These are phyloP conservation scores for Pachyramphus minor DNA, from an alignment of 2,113 vertebrate genomes.

Conservation along the genomic window DNA sequence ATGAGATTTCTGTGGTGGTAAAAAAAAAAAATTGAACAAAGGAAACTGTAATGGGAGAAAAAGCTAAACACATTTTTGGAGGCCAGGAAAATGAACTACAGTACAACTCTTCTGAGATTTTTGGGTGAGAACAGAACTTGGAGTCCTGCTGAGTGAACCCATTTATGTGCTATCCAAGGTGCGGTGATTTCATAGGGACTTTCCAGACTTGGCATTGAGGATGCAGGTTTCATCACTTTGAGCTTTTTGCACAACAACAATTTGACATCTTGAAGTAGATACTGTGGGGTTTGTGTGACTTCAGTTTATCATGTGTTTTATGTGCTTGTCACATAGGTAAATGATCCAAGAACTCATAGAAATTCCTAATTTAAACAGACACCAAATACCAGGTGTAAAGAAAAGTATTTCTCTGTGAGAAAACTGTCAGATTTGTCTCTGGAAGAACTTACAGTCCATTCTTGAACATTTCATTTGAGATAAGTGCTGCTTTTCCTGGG, in stretches of 20 bases:
- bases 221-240: neutral
- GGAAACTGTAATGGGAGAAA: neutral
- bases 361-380: neutral
- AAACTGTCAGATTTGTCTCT: neutral
- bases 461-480: neutral
- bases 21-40: neutral
- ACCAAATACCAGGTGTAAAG: neutral
- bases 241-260: neutral
- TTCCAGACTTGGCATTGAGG: neutral
- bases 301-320: neutral
- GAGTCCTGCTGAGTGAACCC: neutral
- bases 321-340: neutral
- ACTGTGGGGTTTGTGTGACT: neutral
- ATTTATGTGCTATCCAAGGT: neutral
- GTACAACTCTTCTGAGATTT: neutral
- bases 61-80: neutral
- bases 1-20: neutral
- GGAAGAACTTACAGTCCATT: neutral
- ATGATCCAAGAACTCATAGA: neutral
- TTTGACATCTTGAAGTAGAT: neutral
- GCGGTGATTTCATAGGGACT: neutral
- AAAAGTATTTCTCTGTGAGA: neutral
- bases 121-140: neutral
- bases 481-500: neutral
- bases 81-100: neutral